Evolutionary conservation across 2,888 invertebrate species (phyloP), one percentile per base, ranked within the genome.

Genomic region (Oasisia sp.): DNA sequence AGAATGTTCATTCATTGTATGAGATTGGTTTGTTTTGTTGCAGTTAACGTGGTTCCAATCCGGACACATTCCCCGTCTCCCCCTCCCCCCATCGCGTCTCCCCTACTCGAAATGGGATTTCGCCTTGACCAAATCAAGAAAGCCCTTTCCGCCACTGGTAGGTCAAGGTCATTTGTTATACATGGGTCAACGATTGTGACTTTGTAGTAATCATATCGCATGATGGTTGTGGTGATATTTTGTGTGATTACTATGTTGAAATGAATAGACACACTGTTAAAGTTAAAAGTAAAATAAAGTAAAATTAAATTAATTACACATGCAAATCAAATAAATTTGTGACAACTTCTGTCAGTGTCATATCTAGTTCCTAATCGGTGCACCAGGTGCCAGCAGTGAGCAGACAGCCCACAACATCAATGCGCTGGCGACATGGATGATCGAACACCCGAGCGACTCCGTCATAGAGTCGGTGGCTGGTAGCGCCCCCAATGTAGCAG

Each of bases 31-130:
- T 74, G 74, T 74, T n/a, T 7, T 74, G 74, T 74, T 74, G 74
- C 74, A 90, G 32, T 74, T 74, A 74, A 74, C 5, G 74, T 74
- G 74, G 74, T 74, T 74, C 74, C 74, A 14, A 92, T 91, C 32
- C 91, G 93, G 32, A 92, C 93, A 38, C 95, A 74, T 74, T 74
- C 95, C 0, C 95, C 95, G 89, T 95, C 96, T 1, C 96, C 97
- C 3, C 96, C 96, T 32, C 97, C 97, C 1, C 97, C 97, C 3
- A 96, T 97, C 44, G 97, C 97, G 0, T 96, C 96, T 0, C 97
- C 97, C 12, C 96, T 97, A 32, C 95, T 97, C 91, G 97, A 97
- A 95, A 97, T 97, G 97, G 97, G 97, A 90, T 97, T 97, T 95
- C 96, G 97, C 19, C 95, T 97, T 58, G 95, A 96, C 89, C 97